Evolutionary conservation across 1,140 invertebrate species (phyloP).

Genomic region (Eciton burchellii): DNA sequence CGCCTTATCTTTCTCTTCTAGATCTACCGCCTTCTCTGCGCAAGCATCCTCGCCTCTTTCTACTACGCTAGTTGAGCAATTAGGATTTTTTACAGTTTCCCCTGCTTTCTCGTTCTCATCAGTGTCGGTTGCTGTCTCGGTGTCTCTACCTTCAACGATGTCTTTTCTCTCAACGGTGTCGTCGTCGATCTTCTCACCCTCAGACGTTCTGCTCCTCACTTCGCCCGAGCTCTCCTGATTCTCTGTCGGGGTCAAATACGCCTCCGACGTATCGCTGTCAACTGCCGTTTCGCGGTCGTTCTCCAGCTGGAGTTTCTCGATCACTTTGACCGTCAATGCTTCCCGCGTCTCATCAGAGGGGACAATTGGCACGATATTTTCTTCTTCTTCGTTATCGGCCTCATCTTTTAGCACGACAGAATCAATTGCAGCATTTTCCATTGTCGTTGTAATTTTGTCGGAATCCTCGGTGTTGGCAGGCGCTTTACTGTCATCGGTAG

Average conservation of each 20-base stretch:
- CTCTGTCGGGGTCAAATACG: conserved; percentile 88
- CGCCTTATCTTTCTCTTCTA: conserved; percentile 68
- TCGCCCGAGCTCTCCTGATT: conserved; percentile 78
- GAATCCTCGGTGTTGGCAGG: conserved; percentile 36
- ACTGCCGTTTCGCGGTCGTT: conserved; percentile 78
- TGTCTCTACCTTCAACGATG: conserved; percentile 20
- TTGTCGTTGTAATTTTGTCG: conserved; percentile 53
- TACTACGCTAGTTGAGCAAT: conserved; percentile 84
- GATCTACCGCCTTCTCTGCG: conserved; percentile 66
- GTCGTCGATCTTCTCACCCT: conserved; percentile 59
- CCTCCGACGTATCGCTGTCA: conserved; percentile 87
- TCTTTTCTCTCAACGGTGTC: conserved; percentile 23
- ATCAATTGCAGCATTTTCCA: conserved; percentile 37
- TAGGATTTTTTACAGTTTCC: conserved; percentile 73
- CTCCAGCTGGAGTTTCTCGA: conserved; percentile 74
- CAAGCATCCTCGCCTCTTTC: conserved; percentile 69
- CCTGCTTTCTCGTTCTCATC: conserved; percentile 59
- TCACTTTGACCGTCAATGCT: conserved; percentile 63
- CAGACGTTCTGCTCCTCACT: conserved; percentile 64
- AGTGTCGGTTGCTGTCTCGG: conserved; percentile 25
- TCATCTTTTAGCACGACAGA: conserved; percentile 10
- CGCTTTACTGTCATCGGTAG: conserved; percentile 76
- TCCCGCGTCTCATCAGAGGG: conserved; percentile 58
- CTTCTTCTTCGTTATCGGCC: conserved; percentile 49
- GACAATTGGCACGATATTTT: conserved; percentile 21